These are phyloP conservation scores for Agrotis segetum DNA, from an alignment of 2,888 invertebrate genomes.

Conservation along the genomic window DNA sequence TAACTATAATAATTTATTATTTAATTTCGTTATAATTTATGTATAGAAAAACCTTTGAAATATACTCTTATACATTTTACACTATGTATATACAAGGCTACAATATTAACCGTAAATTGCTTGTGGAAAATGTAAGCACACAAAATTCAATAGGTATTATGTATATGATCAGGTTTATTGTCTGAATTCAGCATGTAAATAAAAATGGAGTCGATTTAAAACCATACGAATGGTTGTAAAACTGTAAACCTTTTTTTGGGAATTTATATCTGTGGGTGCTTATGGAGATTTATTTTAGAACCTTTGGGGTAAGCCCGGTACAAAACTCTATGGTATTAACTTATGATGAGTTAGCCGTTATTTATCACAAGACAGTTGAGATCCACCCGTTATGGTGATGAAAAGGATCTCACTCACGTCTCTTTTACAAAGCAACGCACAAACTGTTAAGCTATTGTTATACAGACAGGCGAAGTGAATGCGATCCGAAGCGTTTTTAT, in stretches of 20 bases:
- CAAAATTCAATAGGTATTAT: constrained; percentile 25
- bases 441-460: too few relatives aligned
- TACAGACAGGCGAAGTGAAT: too few relatives aligned
- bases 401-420: too few relatives aligned
- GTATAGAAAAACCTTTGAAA: constrained; percentile 53
- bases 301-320: neutral
- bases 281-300: constrained; percentile 5
- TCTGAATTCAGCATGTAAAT: constrained; percentile 20
- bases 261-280: constrained; percentile 16
- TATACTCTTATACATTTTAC: constrained; percentile 50
- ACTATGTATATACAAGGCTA: constrained; percentile 52
- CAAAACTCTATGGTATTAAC: neutral
- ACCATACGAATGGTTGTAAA: constrained; percentile 13
- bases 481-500: too few relatives aligned
- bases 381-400: too few relatives aligned
- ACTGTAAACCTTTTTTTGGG: constrained; percentile 29
- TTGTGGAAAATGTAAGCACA: constrained; percentile 23
- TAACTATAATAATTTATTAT: constrained; percentile 30
- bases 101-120: constrained; percentile 29
- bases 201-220: constrained; percentile 45
- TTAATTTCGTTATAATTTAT: constrained; percentile 43
- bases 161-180: constrained; percentile 16
- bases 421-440: too few relatives aligned
- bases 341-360: too few relatives aligned
- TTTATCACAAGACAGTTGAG: too few relatives aligned